A percentile compares a stretch with the other conserved stretches of the same genome.
phyloP scores from a whole-genome alignment of 35 echinoderm and acorn worm genomes.

The Holothuria glaberrima region DNA sequence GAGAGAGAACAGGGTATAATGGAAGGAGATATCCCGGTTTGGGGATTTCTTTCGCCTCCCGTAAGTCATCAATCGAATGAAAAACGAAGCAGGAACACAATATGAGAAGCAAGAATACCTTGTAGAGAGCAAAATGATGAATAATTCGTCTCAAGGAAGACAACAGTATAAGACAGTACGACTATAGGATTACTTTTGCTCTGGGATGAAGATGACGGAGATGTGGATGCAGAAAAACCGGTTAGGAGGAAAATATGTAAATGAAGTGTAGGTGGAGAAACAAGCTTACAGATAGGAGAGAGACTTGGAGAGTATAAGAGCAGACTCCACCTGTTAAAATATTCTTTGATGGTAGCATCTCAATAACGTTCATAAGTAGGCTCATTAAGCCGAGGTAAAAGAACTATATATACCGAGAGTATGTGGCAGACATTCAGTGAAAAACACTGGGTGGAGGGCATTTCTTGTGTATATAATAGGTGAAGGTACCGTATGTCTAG shows the following conservation, averaged over 20 bases:
- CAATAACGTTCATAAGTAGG: too few relatives aligned
- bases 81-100: constrained; percentile 26
- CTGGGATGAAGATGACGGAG: neutral
- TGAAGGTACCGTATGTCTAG: too few relatives aligned
- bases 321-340: too few relatives aligned
- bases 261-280: constrained; percentile 1
- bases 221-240: neutral
- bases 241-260: constrained; percentile 43
- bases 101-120: constrained; percentile 21
- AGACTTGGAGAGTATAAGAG: too few relatives aligned
- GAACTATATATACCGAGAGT: too few relatives aligned
- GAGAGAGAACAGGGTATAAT: neutral
- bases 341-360: too few relatives aligned
- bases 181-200: constrained; percentile 15
- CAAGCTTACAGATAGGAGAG: too few relatives aligned
- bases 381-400: too few relatives aligned
- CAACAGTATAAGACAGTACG: too few relatives aligned
- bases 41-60: constrained; percentile 44
- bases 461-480: too few relatives aligned
- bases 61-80: constrained; percentile 44
- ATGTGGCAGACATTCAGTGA: too few relatives aligned
- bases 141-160: constrained; percentile 13
- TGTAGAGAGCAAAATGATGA: constrained; percentile 37
- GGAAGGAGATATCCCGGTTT: constrained; percentile 29
- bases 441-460: too few relatives aligned